A percentile compares a stretch with the other conserved stretches of the same genome.
phyloP scores from a whole-genome alignment of 2,113 vertebrate species.

The Hassar affinis region DNA sequence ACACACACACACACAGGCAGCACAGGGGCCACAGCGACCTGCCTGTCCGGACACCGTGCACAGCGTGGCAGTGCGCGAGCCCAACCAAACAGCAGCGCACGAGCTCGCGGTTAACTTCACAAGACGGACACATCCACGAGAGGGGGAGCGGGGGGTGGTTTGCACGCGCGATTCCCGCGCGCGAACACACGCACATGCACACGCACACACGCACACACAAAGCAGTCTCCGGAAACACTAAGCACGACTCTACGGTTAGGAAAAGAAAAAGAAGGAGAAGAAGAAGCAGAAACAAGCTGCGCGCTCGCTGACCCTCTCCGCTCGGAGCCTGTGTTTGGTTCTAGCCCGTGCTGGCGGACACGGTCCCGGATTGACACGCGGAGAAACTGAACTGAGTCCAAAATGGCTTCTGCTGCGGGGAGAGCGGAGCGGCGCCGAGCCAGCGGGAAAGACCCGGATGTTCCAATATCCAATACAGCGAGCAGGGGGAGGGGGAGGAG shows the following conservation, averaged over 20 bases:
- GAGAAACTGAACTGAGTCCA: constrained; percentile 67
- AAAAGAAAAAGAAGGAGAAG: background rate
- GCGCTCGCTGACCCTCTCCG: constrained; percentile 12
- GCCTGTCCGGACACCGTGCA: background rate
- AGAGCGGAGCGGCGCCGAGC: constrained; percentile 62
- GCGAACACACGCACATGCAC: background rate
- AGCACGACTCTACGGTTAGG: background rate
- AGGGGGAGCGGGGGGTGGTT: background rate
- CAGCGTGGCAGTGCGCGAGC: background rate
- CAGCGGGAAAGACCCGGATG: constrained; percentile 81
- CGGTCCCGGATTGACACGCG: constrained; percentile 51
- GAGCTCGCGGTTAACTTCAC: constrained; percentile 42
- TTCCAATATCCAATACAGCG: constrained; percentile 75
- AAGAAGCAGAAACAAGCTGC: background rate
- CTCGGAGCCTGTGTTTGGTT: background rate
- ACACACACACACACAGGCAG: background rate
- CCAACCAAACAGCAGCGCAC: background rate
- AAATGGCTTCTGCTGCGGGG: constrained; percentile 67
- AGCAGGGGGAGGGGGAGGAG: constrained; percentile 25
- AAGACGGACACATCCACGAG: constrained; percentile 45
- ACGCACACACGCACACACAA: background rate
- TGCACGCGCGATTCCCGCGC: constrained; percentile 3
- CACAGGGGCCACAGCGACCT: background rate
- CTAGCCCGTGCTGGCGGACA: constrained; percentile 33
- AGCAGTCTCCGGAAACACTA: background rate